A percentile compares a stretch with the other conserved stretches of the same genome.
Conservation (phyloP, 1,140 invertebrate species). For the Megathymus violae region DNA sequence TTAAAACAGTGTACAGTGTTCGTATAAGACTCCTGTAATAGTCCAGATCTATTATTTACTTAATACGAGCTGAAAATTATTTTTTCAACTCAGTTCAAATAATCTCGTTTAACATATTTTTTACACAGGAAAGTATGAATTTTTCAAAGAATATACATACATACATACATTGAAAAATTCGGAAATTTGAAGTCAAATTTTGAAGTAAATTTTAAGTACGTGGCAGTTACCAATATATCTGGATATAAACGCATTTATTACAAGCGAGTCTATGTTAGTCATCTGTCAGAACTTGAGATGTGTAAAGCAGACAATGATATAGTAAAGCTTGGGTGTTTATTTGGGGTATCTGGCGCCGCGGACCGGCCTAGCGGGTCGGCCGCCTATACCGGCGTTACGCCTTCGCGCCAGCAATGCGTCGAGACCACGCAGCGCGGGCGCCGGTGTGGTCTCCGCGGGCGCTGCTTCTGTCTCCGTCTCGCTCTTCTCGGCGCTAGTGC, state of each 20-base stretch:
- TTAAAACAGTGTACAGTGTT: not conserved
- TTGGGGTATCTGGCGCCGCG: slow-evolving; percentile 46
- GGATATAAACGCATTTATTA: too few relatives aligned
- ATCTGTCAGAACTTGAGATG: too few relatives aligned
- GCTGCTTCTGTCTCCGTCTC: slow-evolving; percentile 60
- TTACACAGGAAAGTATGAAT: too few relatives aligned
- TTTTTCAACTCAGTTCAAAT: not conserved
- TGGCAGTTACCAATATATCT: too few relatives aligned
- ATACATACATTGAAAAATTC: too few relatives aligned
- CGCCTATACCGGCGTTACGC: slow-evolving; percentile 63
- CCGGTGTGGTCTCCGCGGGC: slow-evolving; percentile 60
- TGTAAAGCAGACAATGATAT: not conserved
- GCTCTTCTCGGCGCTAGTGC: slow-evolving; percentile 62
- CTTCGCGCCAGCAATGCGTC: slow-evolving; percentile 68
- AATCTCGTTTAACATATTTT: too few relatives aligned
- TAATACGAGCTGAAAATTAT: not conserved
- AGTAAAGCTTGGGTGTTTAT: slow-evolving; percentile 13
- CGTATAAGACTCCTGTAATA: not conserved
- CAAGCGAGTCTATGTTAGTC: too few relatives aligned
- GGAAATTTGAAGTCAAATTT: too few relatives aligned
- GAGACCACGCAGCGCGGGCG: slow-evolving; percentile 65
- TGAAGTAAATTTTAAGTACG: too few relatives aligned
- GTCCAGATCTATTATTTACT: not conserved
- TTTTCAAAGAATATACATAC: too few relatives aligned
- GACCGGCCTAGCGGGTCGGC: slow-evolving; percentile 55